Conservation (phyloP, 2,113 vertebrate genomes). For the Cheirogaleus medius region DNA sequence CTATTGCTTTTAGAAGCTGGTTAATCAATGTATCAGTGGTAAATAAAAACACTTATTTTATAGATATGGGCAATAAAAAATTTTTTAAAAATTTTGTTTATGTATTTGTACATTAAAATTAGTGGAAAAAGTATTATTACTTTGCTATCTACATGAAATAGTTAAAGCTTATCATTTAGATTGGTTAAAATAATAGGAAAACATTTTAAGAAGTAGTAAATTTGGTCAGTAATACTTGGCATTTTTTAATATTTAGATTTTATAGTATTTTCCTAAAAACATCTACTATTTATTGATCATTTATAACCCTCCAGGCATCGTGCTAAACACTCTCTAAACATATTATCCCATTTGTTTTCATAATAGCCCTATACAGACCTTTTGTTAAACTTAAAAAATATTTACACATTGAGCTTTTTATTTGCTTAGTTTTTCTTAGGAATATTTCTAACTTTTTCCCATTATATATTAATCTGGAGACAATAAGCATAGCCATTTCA, state of each 20-base stretch:
- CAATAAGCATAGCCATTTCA: neutral
- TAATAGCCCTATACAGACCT: neutral
- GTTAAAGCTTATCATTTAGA: slow-evolving; percentile 35
- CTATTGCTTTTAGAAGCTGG: slow-evolving; percentile 35
- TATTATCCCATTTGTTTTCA: slow-evolving; percentile 43
- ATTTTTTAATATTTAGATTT: slow-evolving; percentile 48
- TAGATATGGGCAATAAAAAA: neutral
- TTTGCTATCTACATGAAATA: slow-evolving; percentile 2
- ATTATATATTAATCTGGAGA: neutral
- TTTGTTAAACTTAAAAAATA: slow-evolving; percentile 25
- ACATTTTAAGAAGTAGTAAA: slow-evolving; percentile 29
- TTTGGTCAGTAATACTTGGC: neutral
- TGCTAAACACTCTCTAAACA: neutral
- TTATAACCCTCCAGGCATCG: neutral
- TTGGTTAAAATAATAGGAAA: slow-evolving; percentile 31
- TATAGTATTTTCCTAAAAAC: slow-evolving; percentile 9
- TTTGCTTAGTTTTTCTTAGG: neutral
- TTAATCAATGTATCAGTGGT: neutral
- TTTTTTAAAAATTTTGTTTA: neutral
- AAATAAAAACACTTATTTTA: neutral
- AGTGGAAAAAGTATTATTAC: slow-evolving; percentile 7
- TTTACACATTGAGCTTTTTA: neutral
- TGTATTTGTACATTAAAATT: slow-evolving; percentile 11
- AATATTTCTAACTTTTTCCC: neutral
- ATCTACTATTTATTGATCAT: neutral